Evolutionary conservation across 2,888 invertebrate genomes (phyloP), one percentile per base, ranked within the genome.

Genomic region (Caradrina clavipalpis): DNA sequence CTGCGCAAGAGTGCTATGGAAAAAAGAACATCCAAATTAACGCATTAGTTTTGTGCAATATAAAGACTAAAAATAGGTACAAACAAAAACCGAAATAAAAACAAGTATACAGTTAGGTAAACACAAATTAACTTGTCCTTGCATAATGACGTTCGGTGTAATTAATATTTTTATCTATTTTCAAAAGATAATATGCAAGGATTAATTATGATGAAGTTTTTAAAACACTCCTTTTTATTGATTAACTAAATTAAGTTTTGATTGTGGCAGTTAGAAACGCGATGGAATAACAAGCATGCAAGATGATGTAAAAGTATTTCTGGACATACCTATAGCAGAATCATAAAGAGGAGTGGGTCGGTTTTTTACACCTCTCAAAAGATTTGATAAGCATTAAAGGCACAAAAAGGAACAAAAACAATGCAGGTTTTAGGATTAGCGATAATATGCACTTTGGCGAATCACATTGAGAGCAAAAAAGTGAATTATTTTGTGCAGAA

Each of bases 391-490:
- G 45, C 4, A 69, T 62, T 35, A 42, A 69, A 70, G 53, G 57
- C 51, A 69, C 61, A 70, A 70, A 60, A 77, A 73, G 58, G 22
- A 68, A 70, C 54, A 81, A 78, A 73, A 80, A 58, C 62, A 26
- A 55, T 61, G 55, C 58, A 60, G 53, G 70, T 73, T 82, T 79
- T 80, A 76, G 80, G 75, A 73, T 82, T 71, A 76, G 71, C 55
- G 74, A 84, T 84, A 77, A 84, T 65, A 82, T 80, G 69, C 82
- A 84, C 84, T 84, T 83, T 76, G 71, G 65, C 82, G 77, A 83
- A 73, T 83, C 82, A 75, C 69, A 60, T 70, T 49, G 51, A 66
- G 55, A 10, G 61, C 73, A 83, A 81, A 81, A 81, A 82, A 77
- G 65, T 60, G 45, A 66, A 66, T 72, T 66, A 69, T 66, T 56